phyloP scores from a whole-genome alignment of 92 coral and sea anemone genomes.

The Palythoa heliodiscus region DNA sequence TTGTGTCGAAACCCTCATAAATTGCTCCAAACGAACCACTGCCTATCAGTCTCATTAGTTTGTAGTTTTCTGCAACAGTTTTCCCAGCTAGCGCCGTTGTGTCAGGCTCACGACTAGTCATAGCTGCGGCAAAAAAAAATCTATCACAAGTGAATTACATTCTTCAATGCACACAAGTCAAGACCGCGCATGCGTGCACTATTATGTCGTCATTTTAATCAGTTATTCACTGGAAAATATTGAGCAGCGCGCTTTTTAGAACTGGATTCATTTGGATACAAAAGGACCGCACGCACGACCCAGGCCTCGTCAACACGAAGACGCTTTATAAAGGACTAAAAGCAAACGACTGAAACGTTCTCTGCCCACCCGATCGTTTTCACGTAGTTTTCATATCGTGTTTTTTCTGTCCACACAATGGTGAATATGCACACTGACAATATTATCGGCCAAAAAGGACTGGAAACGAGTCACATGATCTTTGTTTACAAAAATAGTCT shows the following conservation, averaged over 20 bases:
- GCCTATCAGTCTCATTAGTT: constrained; percentile 58
- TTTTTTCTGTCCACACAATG: no score
- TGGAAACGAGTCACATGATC: no score
- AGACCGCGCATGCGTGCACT: neutral
- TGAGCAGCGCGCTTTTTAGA: neutral
- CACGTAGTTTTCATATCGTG: no score
- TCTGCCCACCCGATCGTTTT: no score
- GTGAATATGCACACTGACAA: no score
- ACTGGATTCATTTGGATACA: neutral
- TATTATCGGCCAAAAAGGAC: no score
- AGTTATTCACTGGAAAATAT: no score
- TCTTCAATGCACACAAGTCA: neutral
- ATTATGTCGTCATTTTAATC: constrained; percentile 29
- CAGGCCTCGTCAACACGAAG: no score
- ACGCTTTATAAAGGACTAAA: no score
- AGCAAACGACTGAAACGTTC: no score
- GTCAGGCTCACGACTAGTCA: constrained; percentile 40
- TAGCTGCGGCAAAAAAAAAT: neutral
- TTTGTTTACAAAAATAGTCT: no score
- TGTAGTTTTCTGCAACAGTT: constrained; percentile 58
- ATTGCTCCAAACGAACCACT: constrained; percentile 79
- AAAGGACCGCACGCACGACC: neutral
- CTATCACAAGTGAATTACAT: neutral
- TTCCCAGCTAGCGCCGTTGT: constrained; percentile 37
- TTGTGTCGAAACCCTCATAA: constrained; percentile 58